phyloP scores from a whole-genome alignment of 2,797 vertebrate genomes.

The Sebastes kiyomatsui region DNA sequence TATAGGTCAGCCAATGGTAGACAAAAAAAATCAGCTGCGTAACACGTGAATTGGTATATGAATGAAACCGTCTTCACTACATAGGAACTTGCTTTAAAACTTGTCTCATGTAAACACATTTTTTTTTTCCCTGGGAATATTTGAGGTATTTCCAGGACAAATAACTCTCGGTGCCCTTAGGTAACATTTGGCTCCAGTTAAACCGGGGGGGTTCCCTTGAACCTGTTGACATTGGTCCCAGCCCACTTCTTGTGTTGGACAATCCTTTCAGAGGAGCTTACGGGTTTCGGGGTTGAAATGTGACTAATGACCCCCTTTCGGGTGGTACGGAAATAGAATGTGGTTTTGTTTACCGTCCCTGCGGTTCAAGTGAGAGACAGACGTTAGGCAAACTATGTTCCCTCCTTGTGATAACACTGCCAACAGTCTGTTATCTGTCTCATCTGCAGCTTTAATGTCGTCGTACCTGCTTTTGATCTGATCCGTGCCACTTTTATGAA shows the following conservation, averaged over 20 bases:
- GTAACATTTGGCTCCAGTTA: conserved; percentile 49
- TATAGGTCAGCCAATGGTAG: conserved; percentile 10
- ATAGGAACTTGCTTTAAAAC: background rate
- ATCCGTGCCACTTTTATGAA: background rate
- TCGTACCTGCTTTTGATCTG: background rate
- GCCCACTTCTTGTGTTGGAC: conserved; percentile 48
- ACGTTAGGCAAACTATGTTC: conserved; percentile 4
- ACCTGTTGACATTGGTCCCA: conserved; percentile 50
- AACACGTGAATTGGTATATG: background rate
- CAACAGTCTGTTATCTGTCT: background rate
- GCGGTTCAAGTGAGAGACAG: conserved; percentile 29
- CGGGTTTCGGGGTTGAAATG: conserved; percentile 60
- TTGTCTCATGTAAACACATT: background rate
- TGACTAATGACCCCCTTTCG: conserved; percentile 60
- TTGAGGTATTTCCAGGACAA: conserved; percentile 26
- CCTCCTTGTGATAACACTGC: background rate
- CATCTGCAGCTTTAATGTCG: background rate
- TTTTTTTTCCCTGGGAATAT: background rate
- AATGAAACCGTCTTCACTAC: background rate
- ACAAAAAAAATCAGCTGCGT: background rate
- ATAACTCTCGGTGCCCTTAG: background rate
- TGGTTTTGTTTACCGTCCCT: conserved; percentile 65
- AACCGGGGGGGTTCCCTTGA: conserved; percentile 44
- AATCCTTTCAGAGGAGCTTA: conserved; percentile 48
- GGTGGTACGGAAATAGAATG: conserved; percentile 59